Base-by-base conservation (phyloP, 2,797 vertebrate species). In the Danio kyathit region DNA sequence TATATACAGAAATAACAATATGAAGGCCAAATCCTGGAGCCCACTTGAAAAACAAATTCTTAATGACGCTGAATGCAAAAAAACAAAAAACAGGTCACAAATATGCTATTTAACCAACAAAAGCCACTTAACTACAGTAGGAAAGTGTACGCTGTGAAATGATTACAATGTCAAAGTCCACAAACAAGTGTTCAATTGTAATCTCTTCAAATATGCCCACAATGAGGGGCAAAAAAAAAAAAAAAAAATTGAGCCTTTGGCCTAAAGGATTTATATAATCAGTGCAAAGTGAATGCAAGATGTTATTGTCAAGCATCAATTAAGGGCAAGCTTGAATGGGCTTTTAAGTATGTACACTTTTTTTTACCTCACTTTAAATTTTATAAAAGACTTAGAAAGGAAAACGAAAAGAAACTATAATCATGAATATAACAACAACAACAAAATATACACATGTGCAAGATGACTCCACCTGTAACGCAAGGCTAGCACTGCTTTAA, bases 321-420 rank as follows among this genome's bases (percentile, higher is more conserved):
- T 65, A 41, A 69, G 70, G 49, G 76, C 46, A 78, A 82, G 76
- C 43, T 79, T 82, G 74, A 85, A 86, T 82, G 78, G 83, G 54
- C 66, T 82, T 83, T 49, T 7, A 2, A 54, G 63, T 81, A 80
- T 82, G 48, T 82, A 83, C 72, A 79, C 44, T 41, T 11, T 41
- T 46, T 51, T 19, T 59, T 6, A 48, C 44, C 56, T 48, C 74
- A 77, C 57, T 41, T 38, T 57, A 57, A 67, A 29, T 9, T 38
- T 9, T 78, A 59, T 59, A 49, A 59, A 59, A 71, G 41, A 76
- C 67, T 59, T 66, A 59, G 52, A 59, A 78, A 75, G 38, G 66
- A 72, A 56, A 67, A 41, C 13, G 1, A 40, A 44, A 65, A 54
- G 4, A 54, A 63, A 51, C 16, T 41, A 72, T 76, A 73, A 81